A percentile compares a stretch with the other conserved stretches of the same genome.
Conservation (phyloP, 1,140 invertebrate genomes). For the Drosophila varians region DNA sequence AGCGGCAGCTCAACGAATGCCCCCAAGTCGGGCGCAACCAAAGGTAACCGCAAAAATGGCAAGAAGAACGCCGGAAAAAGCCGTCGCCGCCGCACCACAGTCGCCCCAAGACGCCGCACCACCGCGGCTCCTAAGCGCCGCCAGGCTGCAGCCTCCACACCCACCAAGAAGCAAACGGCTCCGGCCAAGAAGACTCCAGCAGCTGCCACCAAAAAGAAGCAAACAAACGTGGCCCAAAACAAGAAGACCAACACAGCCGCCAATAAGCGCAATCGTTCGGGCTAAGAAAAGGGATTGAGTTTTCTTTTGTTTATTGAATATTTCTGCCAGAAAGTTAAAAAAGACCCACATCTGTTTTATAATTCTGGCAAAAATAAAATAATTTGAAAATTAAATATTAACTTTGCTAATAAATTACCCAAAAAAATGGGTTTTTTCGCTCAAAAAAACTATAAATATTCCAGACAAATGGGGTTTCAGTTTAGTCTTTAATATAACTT, state of each 20-base stretch:
- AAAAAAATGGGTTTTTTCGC: no score
- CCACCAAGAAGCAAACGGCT: constrained; percentile 8
- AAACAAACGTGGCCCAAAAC: neutral
- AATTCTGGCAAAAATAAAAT: no score
- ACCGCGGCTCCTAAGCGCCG: constrained; percentile 4
- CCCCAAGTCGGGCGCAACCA: neutral
- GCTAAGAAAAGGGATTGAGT: neutral
- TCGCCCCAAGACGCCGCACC: neutral
- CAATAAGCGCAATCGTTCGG: constrained; percentile 24
- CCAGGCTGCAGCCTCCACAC: neutral
- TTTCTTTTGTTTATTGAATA: no score
- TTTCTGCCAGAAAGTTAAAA: no score
- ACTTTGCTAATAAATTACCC: no score
- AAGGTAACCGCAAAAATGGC: neutral
- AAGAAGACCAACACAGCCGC: constrained; percentile 9
- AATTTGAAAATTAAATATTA: no score
- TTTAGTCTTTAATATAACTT: no score
- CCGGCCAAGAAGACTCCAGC: constrained; percentile 8
- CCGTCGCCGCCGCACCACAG: constrained; percentile 12
- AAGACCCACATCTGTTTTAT: no score
- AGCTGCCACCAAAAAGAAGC: neutral
- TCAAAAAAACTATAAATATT: no score
- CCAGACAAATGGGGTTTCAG: no score
- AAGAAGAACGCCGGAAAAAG: constrained; percentile 1
- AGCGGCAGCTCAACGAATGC: neutral